A percentile compares a stretch with the other conserved stretches of the same genome.
These are phyloP conservation scores for Spinus pinus DNA, from an alignment of 2,797 vertebrate species.

Conservation along the genomic window DNA sequence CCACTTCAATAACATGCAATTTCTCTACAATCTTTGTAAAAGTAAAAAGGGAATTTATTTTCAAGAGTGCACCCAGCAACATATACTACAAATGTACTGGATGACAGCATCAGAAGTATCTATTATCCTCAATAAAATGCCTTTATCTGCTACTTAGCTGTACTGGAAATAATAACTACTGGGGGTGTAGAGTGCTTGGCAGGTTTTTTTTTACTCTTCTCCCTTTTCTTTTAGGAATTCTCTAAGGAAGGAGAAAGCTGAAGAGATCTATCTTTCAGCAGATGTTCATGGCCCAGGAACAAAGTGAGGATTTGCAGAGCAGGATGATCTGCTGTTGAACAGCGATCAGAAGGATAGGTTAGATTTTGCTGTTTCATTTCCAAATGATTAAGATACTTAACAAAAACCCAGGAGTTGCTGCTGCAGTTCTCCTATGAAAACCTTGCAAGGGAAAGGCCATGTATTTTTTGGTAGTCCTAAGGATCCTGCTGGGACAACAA, in stretches of 20 bases:
- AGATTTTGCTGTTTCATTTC: background rate
- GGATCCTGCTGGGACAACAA: background rate
- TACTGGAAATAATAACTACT: background rate
- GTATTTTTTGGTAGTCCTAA: background rate
- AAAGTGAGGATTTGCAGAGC: background rate
- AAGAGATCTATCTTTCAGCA: background rate
- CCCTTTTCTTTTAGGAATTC: background rate
- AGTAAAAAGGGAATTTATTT: constrained; percentile 10
- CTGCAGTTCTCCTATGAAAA: background rate
- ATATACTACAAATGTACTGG: background rate
- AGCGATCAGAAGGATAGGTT: background rate
- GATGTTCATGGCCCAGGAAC: background rate
- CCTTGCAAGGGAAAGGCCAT: background rate
- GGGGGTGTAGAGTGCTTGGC: background rate
- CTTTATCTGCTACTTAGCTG: constrained; percentile 33
- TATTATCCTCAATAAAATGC: constrained; percentile 22
- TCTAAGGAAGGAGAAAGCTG: background rate
- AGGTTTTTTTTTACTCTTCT: background rate
- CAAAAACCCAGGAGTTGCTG: background rate
- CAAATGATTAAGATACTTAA: background rate
- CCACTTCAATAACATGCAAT: background rate
- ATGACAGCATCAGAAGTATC: constrained; percentile 3
- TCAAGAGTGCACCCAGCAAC: background rate
- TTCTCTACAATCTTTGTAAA: background rate
- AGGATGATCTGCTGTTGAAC: background rate